Conservation (phyloP, 2,113 vertebrate genomes). For the Oreocharis arfaki region DNA sequence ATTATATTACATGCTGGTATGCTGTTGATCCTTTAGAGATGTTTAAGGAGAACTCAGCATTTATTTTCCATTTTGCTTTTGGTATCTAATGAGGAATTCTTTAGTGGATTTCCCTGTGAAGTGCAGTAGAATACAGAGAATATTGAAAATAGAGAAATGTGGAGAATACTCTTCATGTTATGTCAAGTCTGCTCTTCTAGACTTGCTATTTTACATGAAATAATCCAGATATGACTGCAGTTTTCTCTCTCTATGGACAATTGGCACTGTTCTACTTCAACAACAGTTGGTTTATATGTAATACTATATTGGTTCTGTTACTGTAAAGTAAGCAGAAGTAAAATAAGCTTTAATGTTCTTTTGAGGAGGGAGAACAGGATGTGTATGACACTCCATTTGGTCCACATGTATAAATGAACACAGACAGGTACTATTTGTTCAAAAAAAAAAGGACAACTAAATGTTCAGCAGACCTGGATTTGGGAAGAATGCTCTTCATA, state of each 20-base stretch:
- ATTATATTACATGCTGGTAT: background rate
- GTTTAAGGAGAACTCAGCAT: background rate
- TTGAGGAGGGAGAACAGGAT: background rate
- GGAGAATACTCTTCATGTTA: background rate
- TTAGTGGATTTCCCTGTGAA: background rate
- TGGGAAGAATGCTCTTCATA: background rate
- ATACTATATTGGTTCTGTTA: background rate
- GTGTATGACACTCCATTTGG: background rate
- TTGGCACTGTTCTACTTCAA: background rate
- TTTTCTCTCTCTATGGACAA: background rate
- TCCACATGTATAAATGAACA: background rate
- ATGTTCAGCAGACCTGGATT: background rate
- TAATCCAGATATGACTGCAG: background rate
- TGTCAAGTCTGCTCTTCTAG: background rate
- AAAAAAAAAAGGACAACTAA: background rate
- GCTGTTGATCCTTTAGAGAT: background rate
- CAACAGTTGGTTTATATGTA: background rate
- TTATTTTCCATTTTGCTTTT: background rate
- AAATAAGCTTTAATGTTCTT: background rate
- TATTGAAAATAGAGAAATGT: background rate
- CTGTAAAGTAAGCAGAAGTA: background rate
- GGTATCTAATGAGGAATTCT: background rate
- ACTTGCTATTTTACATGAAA: background rate
- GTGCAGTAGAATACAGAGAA: background rate
- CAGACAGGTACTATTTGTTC: background rate